These are phyloP conservation scores for Hydriomena furcata DNA, from an alignment of 2,888 invertebrate species.

Conservation along the genomic window DNA sequence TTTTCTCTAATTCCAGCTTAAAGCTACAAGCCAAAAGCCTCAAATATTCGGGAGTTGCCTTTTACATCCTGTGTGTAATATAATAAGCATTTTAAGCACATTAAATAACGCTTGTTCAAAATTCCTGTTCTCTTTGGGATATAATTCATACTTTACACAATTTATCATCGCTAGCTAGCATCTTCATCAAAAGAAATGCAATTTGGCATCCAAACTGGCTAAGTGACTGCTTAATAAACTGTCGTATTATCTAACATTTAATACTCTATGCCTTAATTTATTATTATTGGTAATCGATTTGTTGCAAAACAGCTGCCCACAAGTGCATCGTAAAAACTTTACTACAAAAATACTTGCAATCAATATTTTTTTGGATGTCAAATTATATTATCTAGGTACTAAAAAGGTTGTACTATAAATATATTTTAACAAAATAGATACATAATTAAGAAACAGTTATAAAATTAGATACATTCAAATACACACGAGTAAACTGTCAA, in stretches of 20 bases:
- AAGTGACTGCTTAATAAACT: background rate
- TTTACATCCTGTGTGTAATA: constrained; percentile 27
- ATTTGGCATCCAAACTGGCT: constrained; percentile 7
- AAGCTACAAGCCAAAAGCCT: too few relatives aligned
- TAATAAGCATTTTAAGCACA: constrained; percentile 58
- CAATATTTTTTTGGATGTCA: constrained; percentile 6
- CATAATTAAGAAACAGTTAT: constrained; percentile 1
- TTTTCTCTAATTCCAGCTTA: too few relatives aligned
- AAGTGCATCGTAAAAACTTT: background rate
- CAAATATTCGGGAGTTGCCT: background rate
- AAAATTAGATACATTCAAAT: constrained; percentile 2
- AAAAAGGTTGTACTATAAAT: too few relatives aligned
- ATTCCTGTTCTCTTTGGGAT: constrained; percentile 68
- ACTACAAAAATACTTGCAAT: constrained; percentile 3
- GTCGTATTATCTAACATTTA: background rate
- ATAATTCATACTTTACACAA: constrained; percentile 29
- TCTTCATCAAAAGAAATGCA: constrained; percentile 9
- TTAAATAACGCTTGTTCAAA: constrained; percentile 68
- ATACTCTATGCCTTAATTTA: background rate
- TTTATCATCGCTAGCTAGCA: background rate
- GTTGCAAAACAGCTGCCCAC: constrained; percentile 13
- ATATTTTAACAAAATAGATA: constrained; percentile 1
- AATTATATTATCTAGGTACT: constrained; percentile 10
- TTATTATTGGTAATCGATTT: background rate
- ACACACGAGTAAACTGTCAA: background rate